Evolutionary conservation across 2,888 invertebrate species (phyloP).

Genomic region (Ophion obscuratus): DNA sequence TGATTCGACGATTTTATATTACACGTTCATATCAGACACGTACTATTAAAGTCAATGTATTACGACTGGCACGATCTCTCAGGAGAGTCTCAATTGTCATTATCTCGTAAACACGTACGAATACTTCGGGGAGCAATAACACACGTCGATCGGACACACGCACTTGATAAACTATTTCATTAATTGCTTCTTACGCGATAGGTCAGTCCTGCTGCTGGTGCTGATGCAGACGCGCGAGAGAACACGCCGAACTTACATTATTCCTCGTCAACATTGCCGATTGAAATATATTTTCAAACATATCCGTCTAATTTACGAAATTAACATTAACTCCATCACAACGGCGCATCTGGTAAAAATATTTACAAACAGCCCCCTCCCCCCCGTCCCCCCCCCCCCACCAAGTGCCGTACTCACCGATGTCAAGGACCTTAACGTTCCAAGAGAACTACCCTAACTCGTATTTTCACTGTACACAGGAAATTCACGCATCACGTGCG

Average conservation of each 20-base stretch:
- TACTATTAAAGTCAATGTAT: conserved; percentile 27
- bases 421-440: conserved; percentile 1
- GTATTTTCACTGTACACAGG: conserved; percentile 23
- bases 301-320: background rate
- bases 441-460: conserved; percentile 33
- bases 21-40: conserved; percentile 37
- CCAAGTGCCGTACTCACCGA: conserved; percentile 6
- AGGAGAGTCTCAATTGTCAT: conserved; percentile 35
- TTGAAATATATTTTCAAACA: background rate
- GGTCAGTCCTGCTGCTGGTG: conserved; percentile 19
- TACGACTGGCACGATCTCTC: conserved; percentile 20
- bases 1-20: conserved; percentile 41
- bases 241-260: background rate
- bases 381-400: background rate
- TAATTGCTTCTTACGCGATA: conserved; percentile 17
- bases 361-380: conserved; percentile 9
- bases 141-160: conserved; percentile 15
- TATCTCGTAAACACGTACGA: conserved; percentile 42
- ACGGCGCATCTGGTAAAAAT: background rate
- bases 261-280: background rate
- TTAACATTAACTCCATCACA: background rate
- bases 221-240: background rate
- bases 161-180: background rate
- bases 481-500: conserved; percentile 17
- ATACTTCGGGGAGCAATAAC: conserved; percentile 43